phyloP scores from a whole-genome alignment of 2,113 vertebrate species.

The Cyanoramphus novaezelandiae region DNA sequence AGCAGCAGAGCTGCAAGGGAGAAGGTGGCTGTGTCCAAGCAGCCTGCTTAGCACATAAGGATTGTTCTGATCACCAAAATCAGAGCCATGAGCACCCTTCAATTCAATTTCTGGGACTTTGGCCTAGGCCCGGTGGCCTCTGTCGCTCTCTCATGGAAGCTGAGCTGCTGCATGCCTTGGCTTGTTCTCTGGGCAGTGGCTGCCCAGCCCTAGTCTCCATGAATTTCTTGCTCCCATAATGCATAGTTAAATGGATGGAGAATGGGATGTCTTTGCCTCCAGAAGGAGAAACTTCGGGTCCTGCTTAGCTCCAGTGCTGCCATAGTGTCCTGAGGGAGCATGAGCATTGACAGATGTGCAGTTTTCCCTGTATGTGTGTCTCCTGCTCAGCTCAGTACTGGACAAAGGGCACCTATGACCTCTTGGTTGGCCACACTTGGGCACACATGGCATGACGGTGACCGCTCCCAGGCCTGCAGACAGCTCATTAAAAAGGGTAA shows the following conservation, averaged over 20 bases:
- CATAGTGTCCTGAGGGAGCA: neutral
- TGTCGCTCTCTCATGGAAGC: neutral
- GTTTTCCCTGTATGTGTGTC: accelerated
- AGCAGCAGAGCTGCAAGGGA: accelerated
- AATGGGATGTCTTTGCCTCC: neutral
- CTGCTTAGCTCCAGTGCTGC: neutral
- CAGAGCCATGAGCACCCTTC: neutral
- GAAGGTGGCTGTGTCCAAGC: neutral
- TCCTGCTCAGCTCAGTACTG: neutral
- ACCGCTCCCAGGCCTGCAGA: neutral
- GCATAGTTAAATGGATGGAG: neutral
- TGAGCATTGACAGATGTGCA: neutral
- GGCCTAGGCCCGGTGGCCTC: accelerated
- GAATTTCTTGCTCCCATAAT: neutral
- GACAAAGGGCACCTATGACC: neutral
- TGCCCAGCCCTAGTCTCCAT: neutral
- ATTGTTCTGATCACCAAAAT: neutral
- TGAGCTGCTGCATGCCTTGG: neutral
- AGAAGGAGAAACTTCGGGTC: neutral
- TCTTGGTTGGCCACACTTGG: accelerated
- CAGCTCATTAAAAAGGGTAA: slow-evolving; percentile 1
- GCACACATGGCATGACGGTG: neutral
- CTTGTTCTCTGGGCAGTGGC: neutral
- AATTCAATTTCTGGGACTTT: neutral
- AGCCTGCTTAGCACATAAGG: neutral